Evolutionary conservation across 1,140 invertebrate genomes (phyloP), one percentile per base, ranked within the genome.

Genomic region (Watersipora subatra): DNA sequence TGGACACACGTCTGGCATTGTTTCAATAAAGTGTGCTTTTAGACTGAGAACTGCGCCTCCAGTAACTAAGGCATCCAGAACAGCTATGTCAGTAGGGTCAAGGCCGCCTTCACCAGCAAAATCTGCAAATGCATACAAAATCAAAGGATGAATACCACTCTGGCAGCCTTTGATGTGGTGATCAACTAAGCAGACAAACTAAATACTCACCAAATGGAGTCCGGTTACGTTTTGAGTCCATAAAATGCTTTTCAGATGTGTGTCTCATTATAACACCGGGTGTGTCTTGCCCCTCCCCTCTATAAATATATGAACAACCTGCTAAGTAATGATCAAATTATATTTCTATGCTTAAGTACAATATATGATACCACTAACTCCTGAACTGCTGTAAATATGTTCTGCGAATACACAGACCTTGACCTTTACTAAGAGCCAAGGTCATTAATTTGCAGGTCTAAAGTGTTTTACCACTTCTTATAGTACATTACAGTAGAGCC

Each of bases 21-120:
- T 69, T 15, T 68, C 62, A 26, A 80, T 75, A 59, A 79, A 79
- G 64, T 79, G 73, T 62, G 77, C 77, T 70, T 77, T 77, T 3
- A 79, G 67, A 67, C 76, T 79, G 25, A 79, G 72, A 59, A 73
- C 72, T 64, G 71, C 75, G 12, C 76, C 76, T 55, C 76, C 76
- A 64, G 70, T 72, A 17, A 78, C 73, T 7, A 79, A 65, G 29
- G 74, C 72, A 67, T 78, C 76, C 28, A 79, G 61, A n/a, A 79
- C 73, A 15, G 76, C 76, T n/a, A 79, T 63, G 59, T 79, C 77
- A 64, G 73, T 72, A 27, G 76, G 76, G 17, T 72, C 70, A 27
- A 79, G 74, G 29, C 69, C 62, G 7, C 64, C 72, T 15, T 77
- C 74, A 7, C 70, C 73, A 1, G 57, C 29, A 7, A 64, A n/a